A percentile compares a stretch with the other conserved stretches of the same genome.
Evolutionary conservation across 2,113 vertebrate species (phyloP).

Genomic region (Myxocyprinus asiaticus): DNA sequence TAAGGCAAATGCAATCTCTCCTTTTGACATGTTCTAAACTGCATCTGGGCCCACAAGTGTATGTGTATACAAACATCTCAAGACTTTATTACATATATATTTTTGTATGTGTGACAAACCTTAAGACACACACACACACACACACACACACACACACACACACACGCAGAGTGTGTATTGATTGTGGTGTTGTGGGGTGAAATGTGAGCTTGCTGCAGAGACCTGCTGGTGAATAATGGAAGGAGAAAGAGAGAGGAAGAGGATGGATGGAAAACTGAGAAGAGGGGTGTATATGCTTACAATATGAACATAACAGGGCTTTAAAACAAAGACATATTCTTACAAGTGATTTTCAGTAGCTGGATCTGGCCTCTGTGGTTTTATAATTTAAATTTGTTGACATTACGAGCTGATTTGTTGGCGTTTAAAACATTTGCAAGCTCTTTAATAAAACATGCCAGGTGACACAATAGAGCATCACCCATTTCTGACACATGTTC

Average conservation of each 20-base stretch:
- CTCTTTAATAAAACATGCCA: slow-evolving; percentile 15
- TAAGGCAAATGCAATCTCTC: no score
- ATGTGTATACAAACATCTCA: no score
- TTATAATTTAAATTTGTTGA: not conserved
- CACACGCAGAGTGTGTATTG: slow-evolving; percentile 18
- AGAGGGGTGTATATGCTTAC: not conserved
- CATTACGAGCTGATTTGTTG: not conserved
- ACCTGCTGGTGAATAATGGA: not conserved
- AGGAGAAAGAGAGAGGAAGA: not conserved
- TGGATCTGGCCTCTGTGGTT: not conserved
- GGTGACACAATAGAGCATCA: not conserved
- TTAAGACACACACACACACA: no score
- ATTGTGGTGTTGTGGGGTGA: slow-evolving; percentile 18
- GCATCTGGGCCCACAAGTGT: no score
- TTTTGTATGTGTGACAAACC: no score
- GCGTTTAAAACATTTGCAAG: slow-evolving; percentile 9
- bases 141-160: not conserved
- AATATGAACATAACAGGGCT: not conserved
- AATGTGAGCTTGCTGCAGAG: not conserved
- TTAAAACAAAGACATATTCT: not conserved
- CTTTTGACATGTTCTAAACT: no score
- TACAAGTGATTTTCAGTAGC: not conserved
- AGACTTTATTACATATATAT: no score
- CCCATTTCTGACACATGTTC: not conserved
- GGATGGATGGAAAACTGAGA: not conserved